Base-by-base conservation (phyloP, 2,797 vertebrate genomes). In the Hydrolagus colliei region DNA sequence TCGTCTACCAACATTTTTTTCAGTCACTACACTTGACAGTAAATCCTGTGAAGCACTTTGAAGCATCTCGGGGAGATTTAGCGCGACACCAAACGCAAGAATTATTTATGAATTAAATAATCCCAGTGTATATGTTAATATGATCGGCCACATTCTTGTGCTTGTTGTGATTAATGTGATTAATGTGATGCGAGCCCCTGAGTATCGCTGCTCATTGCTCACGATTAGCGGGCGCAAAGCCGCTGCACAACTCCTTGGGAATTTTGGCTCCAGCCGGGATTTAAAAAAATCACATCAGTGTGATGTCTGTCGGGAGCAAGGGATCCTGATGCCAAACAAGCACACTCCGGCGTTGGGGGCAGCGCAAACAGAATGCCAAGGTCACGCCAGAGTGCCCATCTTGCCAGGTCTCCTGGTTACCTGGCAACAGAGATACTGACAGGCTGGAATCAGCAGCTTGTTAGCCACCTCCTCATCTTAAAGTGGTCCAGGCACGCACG, bases 341-440 rank as follows among this genome's bases (percentile, higher is more conserved):
- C 14, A 77, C 32, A 20, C 63, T 35, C 65, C n/a, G 79, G 9
- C 20, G 63, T 32, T 7, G 62, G 78, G 27, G 77, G 78, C 62
- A 82, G 41, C 20, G 32, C 41, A 82, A 82, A 82, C 79, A 82
- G 63, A 65, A 27, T 65, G 63, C 79, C 63, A 67, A 82, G 79
- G 63, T 82, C 63, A 35, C 61, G 65, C 63, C 79, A 82, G 61
- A 68, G 41, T 68, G 63, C 63, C 79, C 68, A 65, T 35, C 27
- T 11, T 35, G 71, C 65, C 18, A 84, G 79, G 65, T 35, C 79
- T 32, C 65, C 35, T 65, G 14, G 77, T 63, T 79, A 32, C 79
- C 18, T 27, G 52, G 79, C 52, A 84, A 68, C 79, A 41, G 27
- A 84, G 79, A 68, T 84, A 67, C 79, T 84, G 52, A 68, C 65